These are phyloP conservation scores for Amblyjoppa fuscipennis DNA, from an alignment of 2,888 invertebrate species.

Conservation along the genomic window DNA sequence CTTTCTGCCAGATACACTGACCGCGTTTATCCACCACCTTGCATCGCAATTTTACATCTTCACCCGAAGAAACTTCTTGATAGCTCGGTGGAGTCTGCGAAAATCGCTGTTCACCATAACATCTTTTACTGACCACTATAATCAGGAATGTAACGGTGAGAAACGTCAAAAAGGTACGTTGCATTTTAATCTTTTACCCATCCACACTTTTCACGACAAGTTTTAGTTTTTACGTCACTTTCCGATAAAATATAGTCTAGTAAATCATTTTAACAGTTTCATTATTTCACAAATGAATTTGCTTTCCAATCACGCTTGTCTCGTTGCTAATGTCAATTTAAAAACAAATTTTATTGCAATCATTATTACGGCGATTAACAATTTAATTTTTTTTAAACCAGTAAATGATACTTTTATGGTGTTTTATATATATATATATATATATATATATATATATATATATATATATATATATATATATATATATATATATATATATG, in stretches of 20 bases:
- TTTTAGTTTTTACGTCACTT: background rate
- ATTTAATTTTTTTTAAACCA: background rate
- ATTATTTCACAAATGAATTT: background rate
- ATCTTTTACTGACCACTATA: constrained; percentile 16
- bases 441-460: background rate
- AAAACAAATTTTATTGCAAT: background rate
- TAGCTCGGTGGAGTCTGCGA: constrained; percentile 92
- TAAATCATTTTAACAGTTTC: background rate
- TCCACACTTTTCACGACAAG: background rate
- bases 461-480: background rate
- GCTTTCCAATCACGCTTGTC: background rate
- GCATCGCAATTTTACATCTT: constrained; percentile 93
- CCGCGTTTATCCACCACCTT: constrained; percentile 95
- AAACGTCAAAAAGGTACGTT: background rate
- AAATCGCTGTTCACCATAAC: constrained; percentile 90
- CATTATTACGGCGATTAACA: background rate
- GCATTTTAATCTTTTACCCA: background rate
- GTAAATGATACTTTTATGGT: background rate
- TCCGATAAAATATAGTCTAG: background rate
- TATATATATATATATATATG: background rate
- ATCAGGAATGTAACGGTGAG: background rate
- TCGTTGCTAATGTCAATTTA: background rate
- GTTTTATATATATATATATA: background rate
- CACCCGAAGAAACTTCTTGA: constrained; percentile 95
- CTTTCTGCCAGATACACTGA: constrained; percentile 97